These are phyloP conservation scores for Gila orcuttii DNA, from an alignment of 2,113 vertebrate species.

Conservation along the genomic window DNA sequence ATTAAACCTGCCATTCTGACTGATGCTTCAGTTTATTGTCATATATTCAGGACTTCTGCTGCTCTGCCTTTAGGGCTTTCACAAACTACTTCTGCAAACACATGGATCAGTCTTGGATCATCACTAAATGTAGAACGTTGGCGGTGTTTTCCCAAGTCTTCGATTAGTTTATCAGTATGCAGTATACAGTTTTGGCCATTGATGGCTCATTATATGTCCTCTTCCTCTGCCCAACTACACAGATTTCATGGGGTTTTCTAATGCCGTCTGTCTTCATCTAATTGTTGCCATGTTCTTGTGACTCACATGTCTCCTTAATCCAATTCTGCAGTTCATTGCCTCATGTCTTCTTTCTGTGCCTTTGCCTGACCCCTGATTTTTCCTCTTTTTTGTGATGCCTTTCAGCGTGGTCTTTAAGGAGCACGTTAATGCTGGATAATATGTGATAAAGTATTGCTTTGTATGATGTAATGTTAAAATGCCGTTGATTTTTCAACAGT, in stretches of 20 bases:
- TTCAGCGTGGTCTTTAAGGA: not conserved
- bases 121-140: not conserved
- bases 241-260: not conserved
- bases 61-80: not conserved
- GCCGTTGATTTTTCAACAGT: not conserved
- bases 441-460: not conserved
- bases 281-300: conserved; percentile 56
- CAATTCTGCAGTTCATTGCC: conserved; percentile 64
- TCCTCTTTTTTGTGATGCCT: not conserved
- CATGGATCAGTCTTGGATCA: not conserved
- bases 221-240: not conserved
- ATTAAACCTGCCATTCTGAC: not conserved
- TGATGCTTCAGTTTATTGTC: not conserved
- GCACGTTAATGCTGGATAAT: not conserved
- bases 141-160: not conserved
- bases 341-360: conserved; percentile 45
- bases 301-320: conserved; percentile 73
- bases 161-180: not conserved
- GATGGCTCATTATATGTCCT: not conserved
- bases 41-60: not conserved
- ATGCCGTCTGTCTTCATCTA: not conserved
- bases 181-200: not conserved
- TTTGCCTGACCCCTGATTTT: not conserved
- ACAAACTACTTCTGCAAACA: not conserved
- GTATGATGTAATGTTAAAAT: not conserved